phyloP scores from a whole-genome alignment of 2,888 invertebrate genomes.

The Nomada lathburiana region DNA sequence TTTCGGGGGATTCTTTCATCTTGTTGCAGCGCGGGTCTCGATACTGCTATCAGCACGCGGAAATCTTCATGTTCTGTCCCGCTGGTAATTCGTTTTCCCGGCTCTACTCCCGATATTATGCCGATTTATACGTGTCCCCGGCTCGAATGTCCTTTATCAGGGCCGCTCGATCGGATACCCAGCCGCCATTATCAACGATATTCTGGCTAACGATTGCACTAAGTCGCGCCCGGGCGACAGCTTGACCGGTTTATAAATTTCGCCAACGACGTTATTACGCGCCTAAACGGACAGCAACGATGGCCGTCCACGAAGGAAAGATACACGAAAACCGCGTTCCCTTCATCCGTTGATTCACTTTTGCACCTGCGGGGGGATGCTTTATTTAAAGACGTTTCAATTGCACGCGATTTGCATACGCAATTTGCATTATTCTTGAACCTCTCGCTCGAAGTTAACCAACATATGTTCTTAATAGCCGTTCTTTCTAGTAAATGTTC shows the following conservation, averaged over 20 bases:
- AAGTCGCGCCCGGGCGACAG: slow-evolving; percentile 26
- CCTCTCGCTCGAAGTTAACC: too few relatives aligned
- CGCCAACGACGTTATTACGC: slow-evolving; percentile 44
- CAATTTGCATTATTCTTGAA: neutral
- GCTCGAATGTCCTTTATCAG: slow-evolving; percentile 43
- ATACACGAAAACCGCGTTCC: neutral
- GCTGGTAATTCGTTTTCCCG: slow-evolving; percentile 53
- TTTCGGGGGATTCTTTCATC: slow-evolving; percentile 27
- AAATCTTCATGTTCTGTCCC: slow-evolving; percentile 44
- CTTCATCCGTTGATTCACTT: neutral
- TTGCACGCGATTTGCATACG: neutral
- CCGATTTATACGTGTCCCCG: slow-evolving; percentile 44
- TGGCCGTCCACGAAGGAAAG: neutral
- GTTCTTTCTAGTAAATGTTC: too few relatives aligned
- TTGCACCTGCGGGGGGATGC: too few relatives aligned
- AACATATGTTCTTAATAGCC: too few relatives aligned
- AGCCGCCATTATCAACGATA: slow-evolving; percentile 46
- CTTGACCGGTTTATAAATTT: slow-evolving; percentile 56
- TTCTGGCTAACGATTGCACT: slow-evolving; percentile 34
- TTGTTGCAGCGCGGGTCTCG: slow-evolving; percentile 36
- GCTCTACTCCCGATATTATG: slow-evolving; percentile 42
- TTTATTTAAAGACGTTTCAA: neutral
- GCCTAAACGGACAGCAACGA: slow-evolving; percentile 19
- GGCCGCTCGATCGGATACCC: slow-evolving; percentile 43
- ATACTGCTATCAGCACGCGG: slow-evolving; percentile 58